Conservation (phyloP, 2,113 vertebrate genomes). For the Ailurus styani region DNA sequence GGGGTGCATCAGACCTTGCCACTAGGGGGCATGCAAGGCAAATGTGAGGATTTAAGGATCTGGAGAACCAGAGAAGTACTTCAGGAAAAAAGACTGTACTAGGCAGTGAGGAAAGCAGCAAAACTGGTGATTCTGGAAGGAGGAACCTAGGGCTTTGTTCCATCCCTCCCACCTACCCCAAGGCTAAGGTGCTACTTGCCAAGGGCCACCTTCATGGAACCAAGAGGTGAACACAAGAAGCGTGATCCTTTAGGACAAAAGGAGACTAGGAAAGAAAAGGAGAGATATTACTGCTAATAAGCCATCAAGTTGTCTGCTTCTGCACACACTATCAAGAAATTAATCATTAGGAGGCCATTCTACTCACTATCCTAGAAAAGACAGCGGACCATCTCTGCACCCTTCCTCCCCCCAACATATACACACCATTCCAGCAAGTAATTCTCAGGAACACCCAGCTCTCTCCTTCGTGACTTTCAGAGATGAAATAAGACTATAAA, state of each 20-base stretch:
- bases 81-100: background rate
- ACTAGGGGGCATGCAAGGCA: constrained; percentile 63
- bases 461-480: background rate
- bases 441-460: background rate
- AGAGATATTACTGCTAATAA: background rate
- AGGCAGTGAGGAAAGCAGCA: background rate
- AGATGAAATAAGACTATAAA: background rate
- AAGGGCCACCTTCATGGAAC: background rate
- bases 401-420: background rate
- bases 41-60: constrained; percentile 31
- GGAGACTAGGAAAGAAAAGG: background rate
- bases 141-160: background rate
- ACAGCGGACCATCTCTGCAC: background rate
- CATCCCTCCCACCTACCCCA: background rate
- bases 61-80: background rate
- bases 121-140: background rate
- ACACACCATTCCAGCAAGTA: background rate
- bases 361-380: background rate
- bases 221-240: background rate
- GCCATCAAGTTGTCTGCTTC: background rate
- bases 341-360: background rate
- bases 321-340: background rate
- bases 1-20: constrained; percentile 30
- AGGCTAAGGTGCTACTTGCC: background rate
- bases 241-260: background rate